A percentile compares a stretch with the other conserved stretches of the same genome.
Evolutionary conservation across 2,888 invertebrate genomes (phyloP).

Genomic region (Lasioglossum morio): DNA sequence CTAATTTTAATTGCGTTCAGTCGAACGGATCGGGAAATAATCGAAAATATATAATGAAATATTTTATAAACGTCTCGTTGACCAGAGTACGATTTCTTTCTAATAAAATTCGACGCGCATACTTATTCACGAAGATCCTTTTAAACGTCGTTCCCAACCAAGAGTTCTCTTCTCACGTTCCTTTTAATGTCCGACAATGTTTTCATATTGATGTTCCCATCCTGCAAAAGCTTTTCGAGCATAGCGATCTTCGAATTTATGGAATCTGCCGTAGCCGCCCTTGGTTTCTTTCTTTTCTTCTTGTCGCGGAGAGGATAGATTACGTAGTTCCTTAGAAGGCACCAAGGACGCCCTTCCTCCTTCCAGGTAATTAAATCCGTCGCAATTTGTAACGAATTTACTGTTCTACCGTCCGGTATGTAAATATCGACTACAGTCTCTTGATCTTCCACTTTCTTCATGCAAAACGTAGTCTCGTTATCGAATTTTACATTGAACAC

Average conservation of each 20-base stretch:
- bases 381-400: constrained; percentile 45
- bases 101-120: not conserved
- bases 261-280: constrained; percentile 68
- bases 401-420: constrained; percentile 54
- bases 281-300: constrained; percentile 46
- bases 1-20: constrained; percentile 16
- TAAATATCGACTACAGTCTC: constrained; percentile 73
- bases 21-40: not conserved
- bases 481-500: constrained; percentile 67
- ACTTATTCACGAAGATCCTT: not conserved
- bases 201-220: constrained; percentile 69
- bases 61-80: constrained; percentile 31
- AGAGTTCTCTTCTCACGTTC: constrained; percentile 73
- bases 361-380: constrained; percentile 77
- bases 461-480: constrained; percentile 67
- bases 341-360: constrained; percentile 75
- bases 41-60: constrained; percentile 18
- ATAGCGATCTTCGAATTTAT: constrained; percentile 74
- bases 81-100: not conserved
- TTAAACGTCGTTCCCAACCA: not conserved
- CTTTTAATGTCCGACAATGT: constrained; percentile 75
- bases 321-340: constrained; percentile 76
- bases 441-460: constrained; percentile 71
- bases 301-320: constrained; percentile 62
- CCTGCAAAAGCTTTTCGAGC: constrained; percentile 65